These are phyloP conservation scores for Anguilla japonica DNA, from an alignment of 2,113 vertebrate species.

Conservation along the genomic window DNA sequence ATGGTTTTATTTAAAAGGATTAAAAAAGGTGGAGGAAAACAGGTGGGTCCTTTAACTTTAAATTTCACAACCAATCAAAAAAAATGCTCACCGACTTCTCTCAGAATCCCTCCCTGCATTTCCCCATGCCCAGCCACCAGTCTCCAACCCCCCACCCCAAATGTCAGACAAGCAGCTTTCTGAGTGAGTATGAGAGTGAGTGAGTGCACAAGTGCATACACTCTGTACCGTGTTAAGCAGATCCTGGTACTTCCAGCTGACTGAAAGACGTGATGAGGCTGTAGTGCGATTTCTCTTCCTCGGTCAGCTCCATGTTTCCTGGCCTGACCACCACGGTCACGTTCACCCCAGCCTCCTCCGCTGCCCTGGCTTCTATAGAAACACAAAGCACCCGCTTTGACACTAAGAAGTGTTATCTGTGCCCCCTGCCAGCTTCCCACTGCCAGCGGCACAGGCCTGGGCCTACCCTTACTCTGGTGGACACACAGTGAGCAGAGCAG, in stretches of 20 bases:
- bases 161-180: neutral
- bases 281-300: constrained; percentile 84
- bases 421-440: neutral
- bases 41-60: constrained; percentile 36
- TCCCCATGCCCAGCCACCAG: neutral
- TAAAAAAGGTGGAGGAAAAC: constrained; percentile 7
- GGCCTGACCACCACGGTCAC: constrained; percentile 87
- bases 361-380: constrained; percentile 84
- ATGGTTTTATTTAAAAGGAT: constrained; percentile 48
- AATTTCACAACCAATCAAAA: constrained; percentile 26
- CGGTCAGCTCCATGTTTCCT: constrained; percentile 89
- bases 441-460: neutral
- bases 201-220: neutral
- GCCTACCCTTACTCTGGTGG: neutral
- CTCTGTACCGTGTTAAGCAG: constrained; percentile 54
- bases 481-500: neutral
- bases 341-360: constrained; percentile 81
- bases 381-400: constrained; percentile 25
- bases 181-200: neutral
- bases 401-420: neutral
- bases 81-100: constrained; percentile 23
- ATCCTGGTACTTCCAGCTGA: constrained; percentile 75
- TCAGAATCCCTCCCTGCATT: neutral
- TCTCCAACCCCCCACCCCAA: neutral
- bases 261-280: constrained; percentile 83